Conservation (phyloP, 2,888 invertebrate species). For the Chrysopilus asiliformis region DNA sequence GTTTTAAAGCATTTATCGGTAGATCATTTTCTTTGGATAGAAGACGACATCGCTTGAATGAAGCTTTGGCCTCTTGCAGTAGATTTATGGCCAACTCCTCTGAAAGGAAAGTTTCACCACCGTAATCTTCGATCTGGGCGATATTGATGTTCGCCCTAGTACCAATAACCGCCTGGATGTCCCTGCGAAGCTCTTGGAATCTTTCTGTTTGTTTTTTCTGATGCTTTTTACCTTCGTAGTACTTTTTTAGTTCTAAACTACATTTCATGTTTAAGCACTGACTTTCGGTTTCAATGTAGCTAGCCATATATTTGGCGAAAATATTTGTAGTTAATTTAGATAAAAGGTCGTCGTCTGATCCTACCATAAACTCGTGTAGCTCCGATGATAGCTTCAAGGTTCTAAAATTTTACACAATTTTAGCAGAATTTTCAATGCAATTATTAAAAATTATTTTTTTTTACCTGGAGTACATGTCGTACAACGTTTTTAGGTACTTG, state of each 20-base stretch:
- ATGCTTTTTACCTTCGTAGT: conserved; percentile 87
- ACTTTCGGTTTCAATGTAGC: conserved; percentile 66
- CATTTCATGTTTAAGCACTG: conserved; percentile 68
- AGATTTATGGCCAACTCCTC: conserved; percentile 87
- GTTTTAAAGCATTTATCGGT: conserved; percentile 59
- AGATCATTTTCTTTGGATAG: conserved; percentile 68
- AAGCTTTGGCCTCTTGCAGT: conserved; percentile 78
- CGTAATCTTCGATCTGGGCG: conserved; percentile 89
- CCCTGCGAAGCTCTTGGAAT: conserved; percentile 83
- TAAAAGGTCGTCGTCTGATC: conserved; percentile 64
- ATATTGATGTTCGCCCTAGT: conserved; percentile 86
- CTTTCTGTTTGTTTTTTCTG: conserved; percentile 86
- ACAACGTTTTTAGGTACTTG: conserved; percentile 75
- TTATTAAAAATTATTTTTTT: background rate
- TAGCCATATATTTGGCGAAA: conserved; percentile 64
- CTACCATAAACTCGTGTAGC: conserved; percentile 59
- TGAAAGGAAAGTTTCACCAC: conserved; percentile 92
- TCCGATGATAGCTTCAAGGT: conserved; percentile 63
- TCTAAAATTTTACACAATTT: conserved; percentile 29
- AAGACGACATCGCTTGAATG: conserved; percentile 75
- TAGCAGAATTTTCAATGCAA: background rate
- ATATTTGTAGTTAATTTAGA: conserved; percentile 66
- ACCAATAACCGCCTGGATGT: conserved; percentile 86
- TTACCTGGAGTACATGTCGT: conserved; percentile 80
- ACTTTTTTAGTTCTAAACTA: conserved; percentile 59